Evolutionary conservation across 2,888 invertebrate species (phyloP), one percentile per base, ranked within the genome.

Genomic region (Tuta absoluta): DNA sequence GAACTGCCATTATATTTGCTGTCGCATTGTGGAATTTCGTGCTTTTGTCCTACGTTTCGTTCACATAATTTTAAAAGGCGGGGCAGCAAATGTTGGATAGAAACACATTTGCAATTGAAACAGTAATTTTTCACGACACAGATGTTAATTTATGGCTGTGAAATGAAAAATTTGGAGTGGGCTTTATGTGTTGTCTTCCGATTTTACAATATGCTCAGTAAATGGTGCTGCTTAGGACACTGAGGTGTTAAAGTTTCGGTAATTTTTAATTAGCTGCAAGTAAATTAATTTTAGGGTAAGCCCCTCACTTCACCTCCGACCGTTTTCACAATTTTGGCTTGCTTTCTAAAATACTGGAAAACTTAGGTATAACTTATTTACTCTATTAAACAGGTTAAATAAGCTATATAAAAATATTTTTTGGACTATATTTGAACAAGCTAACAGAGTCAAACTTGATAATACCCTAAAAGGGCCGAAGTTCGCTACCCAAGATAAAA

Each of bases 41-140:
- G 5, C 11, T 11, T 41, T 38, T 59, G 72, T 73, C 69, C 67
- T 66, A 68, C 71, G 71, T 69, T 72, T 70, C 65, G 72, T 71
- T 73, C 64, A 63, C 66, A 68, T 67, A 65, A 72, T 76, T 75
- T 75, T 72, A 75, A 78, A 77, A 79, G 77, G 77, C 74, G 76
- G 73, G 69, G 69, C 45, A 71, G 60, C 65, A 65, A 63, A 65
- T 63, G 65, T 63, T 61, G 51, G 38, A 60, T 62, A 37, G 37
- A 45, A 65, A 61, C 45, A 61, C 62, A 65, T 62, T 64, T 61
- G 58, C 38, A 28, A 62, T 62, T 63, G 63, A 33, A 49, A 45
- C 38, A 57, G 57, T 38, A 60, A 65, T 65, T 65, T 63, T 63
- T 65, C 65, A 62, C 33, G 51, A 53, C 58, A 64, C 64, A 64